These are phyloP conservation scores for Cyclargus thomasi DNA, from an alignment of 1,140 invertebrate genomes.

Conservation along the genomic window DNA sequence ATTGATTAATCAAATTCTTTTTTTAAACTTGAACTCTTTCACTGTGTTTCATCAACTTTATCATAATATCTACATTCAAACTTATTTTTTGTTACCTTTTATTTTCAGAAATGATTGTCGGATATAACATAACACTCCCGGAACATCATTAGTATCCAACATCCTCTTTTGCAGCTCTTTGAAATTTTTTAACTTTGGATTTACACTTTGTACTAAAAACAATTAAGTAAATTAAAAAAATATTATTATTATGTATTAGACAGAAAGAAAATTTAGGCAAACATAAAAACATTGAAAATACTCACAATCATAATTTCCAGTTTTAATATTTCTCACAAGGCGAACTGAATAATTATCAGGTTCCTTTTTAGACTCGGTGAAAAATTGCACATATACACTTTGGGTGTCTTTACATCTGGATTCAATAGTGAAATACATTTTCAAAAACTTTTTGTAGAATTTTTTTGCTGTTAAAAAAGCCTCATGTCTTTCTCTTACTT, in stretches of 20 bases:
- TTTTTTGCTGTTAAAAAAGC: conserved; percentile 64
- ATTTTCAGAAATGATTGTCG: conserved; percentile 45
- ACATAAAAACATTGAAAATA: conserved; percentile 18
- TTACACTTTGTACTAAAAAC: conserved; percentile 50
- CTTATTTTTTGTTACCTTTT: conserved; percentile 35
- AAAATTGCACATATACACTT: conserved; percentile 56
- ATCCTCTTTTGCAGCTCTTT: conserved; percentile 50
- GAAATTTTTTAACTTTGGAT: conserved; percentile 41
- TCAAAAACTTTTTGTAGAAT: conserved; percentile 57
- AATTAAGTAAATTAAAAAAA: neutral
- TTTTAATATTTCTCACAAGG: conserved; percentile 39
- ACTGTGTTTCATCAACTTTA: no score
- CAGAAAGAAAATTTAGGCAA: no score
- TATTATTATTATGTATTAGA: no score
- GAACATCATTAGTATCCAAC: conserved; percentile 51
- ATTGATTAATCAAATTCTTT: no score
- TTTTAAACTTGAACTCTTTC: no score
- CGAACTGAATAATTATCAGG: conserved; percentile 50
- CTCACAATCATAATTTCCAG: conserved; percentile 52
- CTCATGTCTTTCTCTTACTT: conserved; percentile 65
- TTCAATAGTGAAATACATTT: conserved; percentile 56
- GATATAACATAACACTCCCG: conserved; percentile 48
- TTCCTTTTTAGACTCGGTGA: conserved; percentile 58
- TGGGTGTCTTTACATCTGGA: conserved; percentile 39
- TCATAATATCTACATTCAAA: neutral